phyloP scores from a whole-genome alignment of 2,797 vertebrate genomes.

The Chelonia mydas region DNA sequence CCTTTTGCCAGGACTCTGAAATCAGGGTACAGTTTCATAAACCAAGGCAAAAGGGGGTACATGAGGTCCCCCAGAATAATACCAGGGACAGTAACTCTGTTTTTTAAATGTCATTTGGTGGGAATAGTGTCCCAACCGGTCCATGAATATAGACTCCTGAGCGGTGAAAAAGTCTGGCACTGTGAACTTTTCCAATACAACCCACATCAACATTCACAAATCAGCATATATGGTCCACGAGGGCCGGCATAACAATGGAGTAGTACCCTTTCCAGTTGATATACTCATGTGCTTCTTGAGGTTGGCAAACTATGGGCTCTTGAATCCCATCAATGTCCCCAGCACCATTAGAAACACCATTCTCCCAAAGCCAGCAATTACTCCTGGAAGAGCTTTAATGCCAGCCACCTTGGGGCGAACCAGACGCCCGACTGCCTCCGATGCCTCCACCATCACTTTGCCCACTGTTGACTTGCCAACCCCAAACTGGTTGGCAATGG shows the following conservation, averaged over 20 bases:
- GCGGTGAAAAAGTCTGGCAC: background rate
- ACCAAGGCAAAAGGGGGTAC: background rate
- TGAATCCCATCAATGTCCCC: too few relatives aligned
- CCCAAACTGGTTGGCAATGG: background rate
- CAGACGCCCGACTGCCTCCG: background rate
- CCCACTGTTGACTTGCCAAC: background rate
- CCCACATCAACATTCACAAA: background rate
- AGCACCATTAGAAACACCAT: too few relatives aligned
- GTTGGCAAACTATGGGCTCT: background rate
- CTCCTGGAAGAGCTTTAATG: background rate
- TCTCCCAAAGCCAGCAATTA: background rate
- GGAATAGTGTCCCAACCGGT: background rate
- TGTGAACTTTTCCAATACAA: background rate
- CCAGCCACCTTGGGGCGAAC: background rate
- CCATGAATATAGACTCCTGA: background rate
- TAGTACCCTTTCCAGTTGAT: background rate
- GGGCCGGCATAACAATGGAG: background rate
- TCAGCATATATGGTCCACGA: background rate
- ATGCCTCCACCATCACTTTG: background rate
- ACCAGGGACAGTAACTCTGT: background rate
- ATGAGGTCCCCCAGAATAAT: background rate
- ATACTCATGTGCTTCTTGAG: background rate
- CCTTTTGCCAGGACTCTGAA: background rate
- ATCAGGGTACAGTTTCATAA: background rate
- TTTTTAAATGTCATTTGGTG: background rate